Evolutionary conservation across 1,140 invertebrate species (phyloP), one percentile per base, ranked within the genome.

Genomic region (Teleopsis dalmanni): DNA sequence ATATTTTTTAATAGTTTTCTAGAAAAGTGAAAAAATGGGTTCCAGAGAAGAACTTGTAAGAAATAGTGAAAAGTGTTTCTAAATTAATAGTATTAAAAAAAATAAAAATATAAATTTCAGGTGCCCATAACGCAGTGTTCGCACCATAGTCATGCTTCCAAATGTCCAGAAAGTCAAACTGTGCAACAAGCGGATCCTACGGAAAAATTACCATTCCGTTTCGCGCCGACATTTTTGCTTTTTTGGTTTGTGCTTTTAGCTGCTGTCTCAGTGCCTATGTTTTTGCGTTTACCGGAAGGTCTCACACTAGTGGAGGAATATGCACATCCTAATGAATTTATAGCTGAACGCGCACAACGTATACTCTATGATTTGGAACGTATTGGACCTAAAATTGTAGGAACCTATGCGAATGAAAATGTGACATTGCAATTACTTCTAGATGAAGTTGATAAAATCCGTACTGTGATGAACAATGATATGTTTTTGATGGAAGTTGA

Each of bases 361-460:
- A 48, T 82, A 55, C 70, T 88, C 13, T 62, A 78, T 16, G 78
- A 82, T 56, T 73, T 88, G 46, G 84, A 82, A 3, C 74, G 75
- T 21, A 76, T 87, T 47, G 85, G 85, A 0, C 83, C 83, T 3
- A 73, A 84, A 60, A 73, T 81, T 13, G 72, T 75, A 7, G 81
- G 81, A 16, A 81, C 79, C 56, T 72, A 75, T 46, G 80, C 75
- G 49, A 83, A 83, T 63, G 81, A 85, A 72, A 73, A 81, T 51
- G 35, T 73, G 37, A 77, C 81, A 4, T 78, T 83, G 23, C 64
- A 77, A 45, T 52, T 66, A 25, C 67, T 76, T 50, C 55, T 83
- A 19, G 58, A 75, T 49, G 54, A 58, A 37, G 36, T 67, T 4
- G 52, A 49, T 9, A 47, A 56, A 16, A 51, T 67, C 23, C 41